Conservation (phyloP, 2,888 invertebrate species). For the Chironomus tentans region DNA sequence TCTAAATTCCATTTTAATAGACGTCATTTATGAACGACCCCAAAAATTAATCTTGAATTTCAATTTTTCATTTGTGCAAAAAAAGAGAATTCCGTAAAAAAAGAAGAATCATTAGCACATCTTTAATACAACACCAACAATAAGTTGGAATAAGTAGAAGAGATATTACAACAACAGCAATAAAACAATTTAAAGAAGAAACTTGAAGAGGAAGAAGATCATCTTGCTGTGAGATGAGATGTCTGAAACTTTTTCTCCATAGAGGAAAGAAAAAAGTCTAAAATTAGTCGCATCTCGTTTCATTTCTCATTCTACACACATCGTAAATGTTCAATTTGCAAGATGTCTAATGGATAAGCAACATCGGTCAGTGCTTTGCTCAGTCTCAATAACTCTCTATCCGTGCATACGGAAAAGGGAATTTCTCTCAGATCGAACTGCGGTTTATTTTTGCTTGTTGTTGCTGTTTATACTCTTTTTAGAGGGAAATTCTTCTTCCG, state of each 20-base stretch:
- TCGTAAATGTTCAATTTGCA: background rate
- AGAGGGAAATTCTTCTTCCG: slow-evolving; percentile 26
- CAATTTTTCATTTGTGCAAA: too few relatives aligned
- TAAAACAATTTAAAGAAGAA: background rate
- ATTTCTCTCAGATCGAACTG: background rate
- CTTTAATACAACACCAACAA: background rate
- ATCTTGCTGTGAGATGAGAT: background rate
- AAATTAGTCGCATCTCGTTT: slow-evolving; percentile 16
- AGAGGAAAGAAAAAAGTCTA: slow-evolving; percentile 10
- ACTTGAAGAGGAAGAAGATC: background rate
- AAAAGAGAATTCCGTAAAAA: background rate
- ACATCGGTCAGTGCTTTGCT: background rate
- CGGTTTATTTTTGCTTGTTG: background rate
- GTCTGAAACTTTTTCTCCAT: background rate
- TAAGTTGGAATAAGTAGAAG: background rate
- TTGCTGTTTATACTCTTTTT: background rate
- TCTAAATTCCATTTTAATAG: too few relatives aligned
- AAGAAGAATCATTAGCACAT: background rate
- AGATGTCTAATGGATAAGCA: background rate
- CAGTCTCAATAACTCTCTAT: background rate
- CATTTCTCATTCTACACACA: slow-evolving; percentile 5
- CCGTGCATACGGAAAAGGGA: background rate
- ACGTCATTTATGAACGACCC: too few relatives aligned
- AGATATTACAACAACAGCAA: background rate
- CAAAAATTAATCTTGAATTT: too few relatives aligned